Percentiles rank a stretch among this genome's conserved stretches.
Conservation (phyloP, 2,888 invertebrate genomes). For the Drosophila phalerata region DNA sequence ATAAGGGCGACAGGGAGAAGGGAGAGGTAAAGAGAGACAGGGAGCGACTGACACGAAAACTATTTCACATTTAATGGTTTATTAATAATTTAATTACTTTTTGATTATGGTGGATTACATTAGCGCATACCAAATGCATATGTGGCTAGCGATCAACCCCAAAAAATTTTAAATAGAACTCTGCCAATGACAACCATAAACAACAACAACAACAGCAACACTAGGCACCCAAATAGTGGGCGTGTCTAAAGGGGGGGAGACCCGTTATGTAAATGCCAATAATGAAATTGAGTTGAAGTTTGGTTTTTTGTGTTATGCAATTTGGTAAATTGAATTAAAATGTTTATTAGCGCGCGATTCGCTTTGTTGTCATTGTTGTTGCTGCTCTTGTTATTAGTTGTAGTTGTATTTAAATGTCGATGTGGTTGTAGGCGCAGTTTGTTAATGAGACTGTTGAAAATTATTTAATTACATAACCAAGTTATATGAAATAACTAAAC, state of each 20-base stretch:
- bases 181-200: conserved; percentile 38
- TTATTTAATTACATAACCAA: conserved; percentile 67
- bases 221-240: conserved; percentile 15
- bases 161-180: conserved; percentile 26
- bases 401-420: not conserved
- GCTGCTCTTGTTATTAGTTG: conserved; percentile 20
- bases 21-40: not conserved
- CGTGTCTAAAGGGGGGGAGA: conserved; percentile 1
- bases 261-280: conserved; percentile 58
- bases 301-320: conserved; percentile 68
- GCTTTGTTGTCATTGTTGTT: conserved; percentile 49
- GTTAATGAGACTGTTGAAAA: conserved; percentile 67
- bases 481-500: conserved; percentile 37
- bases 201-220: conserved; percentile 26
- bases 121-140: conserved; percentile 63
- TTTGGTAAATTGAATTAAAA: conserved; percentile 79
- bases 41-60: conserved; percentile 56
- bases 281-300: conserved; percentile 78
- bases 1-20: not conserved
- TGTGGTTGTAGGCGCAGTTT: conserved; percentile 30
- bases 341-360: conserved; percentile 71
- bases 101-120: conserved; percentile 81
- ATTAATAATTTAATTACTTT: conserved; percentile 82
- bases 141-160: conserved; percentile 35
- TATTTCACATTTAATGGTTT: conserved; percentile 81